phyloP scores from a whole-genome alignment of 37 sponge, comb jelly and placozoan genomes.

The Lycopodina hypogea region DNA sequence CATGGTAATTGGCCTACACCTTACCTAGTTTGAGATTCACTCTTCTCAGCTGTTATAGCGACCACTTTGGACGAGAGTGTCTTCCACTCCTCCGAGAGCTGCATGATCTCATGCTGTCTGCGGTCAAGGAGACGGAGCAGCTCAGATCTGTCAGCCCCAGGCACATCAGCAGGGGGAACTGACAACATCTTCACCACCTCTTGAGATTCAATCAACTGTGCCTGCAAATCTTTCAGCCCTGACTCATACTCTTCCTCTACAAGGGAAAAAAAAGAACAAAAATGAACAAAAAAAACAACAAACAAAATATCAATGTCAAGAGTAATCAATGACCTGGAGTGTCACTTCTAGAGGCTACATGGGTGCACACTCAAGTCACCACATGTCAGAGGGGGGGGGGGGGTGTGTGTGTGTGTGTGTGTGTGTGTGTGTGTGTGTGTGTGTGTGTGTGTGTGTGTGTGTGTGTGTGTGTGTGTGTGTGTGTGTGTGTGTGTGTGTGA shows the following conservation, averaged over 20 bases:
- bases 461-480: too few species aligned
- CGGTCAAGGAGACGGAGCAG: slow-evolving; percentile 73
- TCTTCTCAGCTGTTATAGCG: slow-evolving; percentile 23
- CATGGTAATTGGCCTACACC: background rate
- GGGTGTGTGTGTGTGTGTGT: too few species aligned
- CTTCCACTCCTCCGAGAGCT: slow-evolving; percentile 62
- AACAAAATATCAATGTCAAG: too few species aligned
- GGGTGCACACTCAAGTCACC: too few species aligned
- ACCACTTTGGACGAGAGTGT: slow-evolving; percentile 44
- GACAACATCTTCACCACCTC: slow-evolving; percentile 36
- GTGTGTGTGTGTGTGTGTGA: too few species aligned
- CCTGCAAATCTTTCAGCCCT: background rate
- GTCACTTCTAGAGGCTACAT: too few species aligned
- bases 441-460: too few species aligned
- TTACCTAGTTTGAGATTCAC: slow-evolving; percentile 44
- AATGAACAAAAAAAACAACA: background rate
- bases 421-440: too few species aligned
- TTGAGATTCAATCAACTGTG: slow-evolving; percentile 7
- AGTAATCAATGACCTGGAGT: too few species aligned
- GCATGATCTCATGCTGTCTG: slow-evolving; percentile 55
- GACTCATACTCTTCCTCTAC: slow-evolving; percentile 6
- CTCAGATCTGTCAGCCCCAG: slow-evolving; percentile 70
- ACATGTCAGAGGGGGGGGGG: too few species aligned
- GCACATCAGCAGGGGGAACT: slow-evolving; percentile 56
- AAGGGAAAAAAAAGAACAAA: background rate